Evolutionary conservation across 2,113 vertebrate species (phyloP).

Genomic region (Onychorhynchus coronatus): DNA sequence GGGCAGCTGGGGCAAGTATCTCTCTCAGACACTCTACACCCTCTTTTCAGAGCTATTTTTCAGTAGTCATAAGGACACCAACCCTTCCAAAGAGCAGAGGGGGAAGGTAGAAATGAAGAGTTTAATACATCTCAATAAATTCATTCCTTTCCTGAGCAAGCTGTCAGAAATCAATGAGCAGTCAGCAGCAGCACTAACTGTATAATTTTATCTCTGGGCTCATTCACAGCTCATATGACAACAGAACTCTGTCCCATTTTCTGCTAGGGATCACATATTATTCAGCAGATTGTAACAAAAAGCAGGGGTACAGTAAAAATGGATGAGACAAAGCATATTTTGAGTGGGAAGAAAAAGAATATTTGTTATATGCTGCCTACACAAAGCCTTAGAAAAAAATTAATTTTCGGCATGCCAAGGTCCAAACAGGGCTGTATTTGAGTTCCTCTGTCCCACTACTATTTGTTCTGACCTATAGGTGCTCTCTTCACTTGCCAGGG

Average conservation of each 20-base stretch:
- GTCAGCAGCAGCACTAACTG: neutral
- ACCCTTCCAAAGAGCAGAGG: neutral
- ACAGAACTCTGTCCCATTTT: neutral
- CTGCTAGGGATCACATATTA: neutral
- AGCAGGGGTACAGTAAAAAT: neutral
- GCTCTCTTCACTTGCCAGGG: neutral
- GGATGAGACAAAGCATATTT: neutral
- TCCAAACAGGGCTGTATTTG: neutral
- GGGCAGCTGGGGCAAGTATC: neutral
- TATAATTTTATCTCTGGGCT: constrained; percentile 8
- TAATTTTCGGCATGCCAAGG: neutral
- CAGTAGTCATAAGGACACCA: neutral
- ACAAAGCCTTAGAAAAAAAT: neutral
- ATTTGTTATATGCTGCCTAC: neutral
- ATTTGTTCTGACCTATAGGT: neutral
- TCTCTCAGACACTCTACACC: neutral
- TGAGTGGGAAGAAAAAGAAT: neutral
- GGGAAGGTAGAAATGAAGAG: neutral
- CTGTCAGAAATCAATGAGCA: constrained; percentile 16
- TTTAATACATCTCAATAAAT: neutral
- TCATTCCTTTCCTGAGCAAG: neutral
- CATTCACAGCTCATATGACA: neutral
- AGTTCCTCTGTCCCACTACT: neutral
- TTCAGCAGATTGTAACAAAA: neutral
- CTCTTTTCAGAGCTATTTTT: neutral